A percentile compares a stretch with the other conserved stretches of the same genome.
Evolutionary conservation across 1,140 invertebrate genomes (phyloP).

Genomic region (Drosophila ambigua): DNA sequence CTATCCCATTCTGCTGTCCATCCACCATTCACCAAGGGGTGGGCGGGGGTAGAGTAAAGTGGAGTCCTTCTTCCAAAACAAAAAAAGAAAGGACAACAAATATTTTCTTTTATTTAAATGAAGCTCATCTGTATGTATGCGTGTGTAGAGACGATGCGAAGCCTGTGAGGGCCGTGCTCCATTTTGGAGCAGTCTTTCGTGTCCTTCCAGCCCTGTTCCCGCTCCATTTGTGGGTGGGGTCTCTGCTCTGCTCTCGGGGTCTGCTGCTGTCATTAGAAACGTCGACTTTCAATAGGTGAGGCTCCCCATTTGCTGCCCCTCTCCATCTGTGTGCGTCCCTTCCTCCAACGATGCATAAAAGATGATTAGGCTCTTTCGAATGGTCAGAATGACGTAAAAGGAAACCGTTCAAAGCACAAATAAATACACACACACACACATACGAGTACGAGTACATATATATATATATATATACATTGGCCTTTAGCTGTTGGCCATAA

Average conservation of each 20-base stretch:
- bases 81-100: slow-evolving; percentile 58
- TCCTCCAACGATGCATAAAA: slow-evolving; percentile 59
- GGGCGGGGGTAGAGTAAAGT: not conserved
- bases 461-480: slow-evolving; percentile 8
- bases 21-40: not conserved
- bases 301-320: not conserved
- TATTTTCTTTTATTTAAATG: slow-evolving; percentile 82
- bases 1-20: not conserved
- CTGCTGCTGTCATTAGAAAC: slow-evolving; percentile 57
- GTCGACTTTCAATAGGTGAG: slow-evolving; percentile 71
- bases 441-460: too few relatives aligned
- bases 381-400: slow-evolving; percentile 58
- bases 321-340: not conserved
- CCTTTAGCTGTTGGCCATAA: slow-evolving; percentile 50
- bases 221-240: slow-evolving; percentile 18
- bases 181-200: slow-evolving; percentile 16
- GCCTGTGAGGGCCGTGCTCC: slow-evolving; percentile 66
- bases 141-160: slow-evolving; percentile 40
- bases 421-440: slow-evolving; percentile 10
- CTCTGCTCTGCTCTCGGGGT: not conserved
- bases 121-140: slow-evolving; percentile 54
- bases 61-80: slow-evolving; percentile 49
- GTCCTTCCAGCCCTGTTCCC: slow-evolving; percentile 26
- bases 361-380: slow-evolving; percentile 76
- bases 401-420: slow-evolving; percentile 39